Evolutionary conservation across 2,797 vertebrate genomes (phyloP), one percentile per base, ranked within the genome.

Genomic region (Ispidina picta): DNA sequence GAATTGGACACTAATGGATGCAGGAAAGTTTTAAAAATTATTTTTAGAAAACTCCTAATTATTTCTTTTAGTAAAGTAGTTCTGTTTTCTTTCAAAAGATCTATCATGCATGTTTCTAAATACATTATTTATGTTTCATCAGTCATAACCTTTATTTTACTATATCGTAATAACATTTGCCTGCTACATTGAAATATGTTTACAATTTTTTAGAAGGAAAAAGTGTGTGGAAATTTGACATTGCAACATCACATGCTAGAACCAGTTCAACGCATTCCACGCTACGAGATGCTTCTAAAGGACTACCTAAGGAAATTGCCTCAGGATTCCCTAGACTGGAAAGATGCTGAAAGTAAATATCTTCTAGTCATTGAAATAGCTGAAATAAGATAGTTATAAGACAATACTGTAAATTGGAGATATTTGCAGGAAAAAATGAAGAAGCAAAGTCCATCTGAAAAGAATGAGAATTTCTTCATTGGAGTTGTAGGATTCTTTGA

Each of bases 201-300:
- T 93, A 17, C 51, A 59, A 92, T 95, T 92, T 95, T 94, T 52
- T 91, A 99, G 99, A 98, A 97, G 94, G 98, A 99, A 88, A 98
- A 98, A 86, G 97, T 96, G 22, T 99, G 99, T 91, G 98, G 98
- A 70, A 98, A 68, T 92, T 97, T 99, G 92, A 99, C 98, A 8
- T 98, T 99, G 77, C 99, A 99, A 96, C 99, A 99, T 96, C 99
- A 99, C 98, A 99, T 99, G 99, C 88, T 99, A 89, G 99, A 98
- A 91, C 99, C 99, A 5, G 98, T 99, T 23, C 99, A 99, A 98
- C 98, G 99, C 85, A 98, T 99, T 81, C 99, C 99, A 71, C 98
- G 99, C 74, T 99, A 99, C 7, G 99, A 99, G 98, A 98, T 99
- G 98, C 98, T 99, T 81, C 98, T 99, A 8, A 99, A 99, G 94